Conservation (phyloP, 1,140 invertebrate species). For the Cryptotermes secundus region DNA sequence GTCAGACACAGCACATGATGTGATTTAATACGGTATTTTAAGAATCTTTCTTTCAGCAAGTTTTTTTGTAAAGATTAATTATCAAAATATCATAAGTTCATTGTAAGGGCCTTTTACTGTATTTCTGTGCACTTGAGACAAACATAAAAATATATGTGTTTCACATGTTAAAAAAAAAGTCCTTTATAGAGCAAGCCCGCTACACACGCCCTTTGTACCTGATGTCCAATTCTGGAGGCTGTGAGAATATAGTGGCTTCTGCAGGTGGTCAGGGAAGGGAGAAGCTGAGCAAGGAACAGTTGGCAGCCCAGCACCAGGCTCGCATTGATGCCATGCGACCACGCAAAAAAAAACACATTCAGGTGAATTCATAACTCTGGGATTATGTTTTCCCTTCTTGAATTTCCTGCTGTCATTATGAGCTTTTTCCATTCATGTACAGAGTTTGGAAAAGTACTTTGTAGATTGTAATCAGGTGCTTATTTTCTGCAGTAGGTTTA, state of each 20-base stretch:
- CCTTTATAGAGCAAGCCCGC: slow-evolving; percentile 44
- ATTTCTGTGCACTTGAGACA: too few species aligned
- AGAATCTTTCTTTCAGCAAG: too few species aligned
- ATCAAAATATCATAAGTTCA: too few species aligned
- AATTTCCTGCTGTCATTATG: too few species aligned
- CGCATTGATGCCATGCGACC: slow-evolving; percentile 38
- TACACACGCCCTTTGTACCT: slow-evolving; percentile 23
- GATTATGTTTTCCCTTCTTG: too few species aligned
- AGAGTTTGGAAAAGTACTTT: too few species aligned
- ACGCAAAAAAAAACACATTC: slow-evolving; percentile 39
- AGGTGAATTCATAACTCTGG: background rate
- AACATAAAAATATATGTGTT: too few species aligned
- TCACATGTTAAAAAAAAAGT: background rate
- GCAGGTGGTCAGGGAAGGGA: slow-evolving; percentile 32
- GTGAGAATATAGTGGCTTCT: background rate
- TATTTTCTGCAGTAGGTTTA: background rate
- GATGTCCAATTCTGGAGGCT: background rate
- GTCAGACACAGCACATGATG: too few species aligned
- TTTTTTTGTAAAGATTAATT: too few species aligned
- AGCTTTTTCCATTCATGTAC: too few species aligned
- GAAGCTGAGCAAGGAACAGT: slow-evolving; percentile 22
- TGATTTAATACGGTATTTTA: too few species aligned
- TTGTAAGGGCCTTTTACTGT: too few species aligned
- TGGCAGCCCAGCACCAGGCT: slow-evolving; percentile 29
- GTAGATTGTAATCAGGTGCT: background rate